phyloP scores from a whole-genome alignment of 2,113 vertebrate genomes.

The Fregetta grallaria region DNA sequence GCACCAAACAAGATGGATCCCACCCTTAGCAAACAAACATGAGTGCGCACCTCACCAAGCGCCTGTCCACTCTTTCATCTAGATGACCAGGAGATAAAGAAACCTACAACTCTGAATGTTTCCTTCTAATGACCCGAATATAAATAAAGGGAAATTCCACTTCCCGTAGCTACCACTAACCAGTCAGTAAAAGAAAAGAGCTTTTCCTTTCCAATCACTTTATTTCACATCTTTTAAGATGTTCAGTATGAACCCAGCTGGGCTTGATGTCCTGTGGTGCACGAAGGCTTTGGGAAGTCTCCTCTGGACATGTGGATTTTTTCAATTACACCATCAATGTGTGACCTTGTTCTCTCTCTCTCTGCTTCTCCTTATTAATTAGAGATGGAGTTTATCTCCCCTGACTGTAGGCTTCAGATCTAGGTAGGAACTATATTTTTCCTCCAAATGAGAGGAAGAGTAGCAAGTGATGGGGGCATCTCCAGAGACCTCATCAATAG shows the following conservation, averaged over 20 bases:
- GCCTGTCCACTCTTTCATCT: background rate
- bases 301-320: background rate
- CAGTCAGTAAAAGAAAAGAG: background rate
- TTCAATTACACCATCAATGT: background rate
- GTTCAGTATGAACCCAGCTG: background rate
- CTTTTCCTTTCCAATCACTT: background rate
- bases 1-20: too few relatives aligned
- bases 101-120: background rate
- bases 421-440: background rate
- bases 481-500: background rate
- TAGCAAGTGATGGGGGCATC: background rate
- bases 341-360: background rate
- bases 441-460: background rate
- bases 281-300: background rate
- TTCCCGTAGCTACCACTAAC: background rate
- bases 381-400: background rate
- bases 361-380: background rate
- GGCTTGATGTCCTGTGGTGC: background rate
- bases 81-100: background rate
- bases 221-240: background rate
- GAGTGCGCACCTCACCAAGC: background rate
- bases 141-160: background rate
- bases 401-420: background rate
- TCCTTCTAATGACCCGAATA: slow-evolving; percentile 29
- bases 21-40: background rate